These are phyloP conservation scores for Thera britannica DNA, from an alignment of 2,888 invertebrate genomes.

Conservation along the genomic window DNA sequence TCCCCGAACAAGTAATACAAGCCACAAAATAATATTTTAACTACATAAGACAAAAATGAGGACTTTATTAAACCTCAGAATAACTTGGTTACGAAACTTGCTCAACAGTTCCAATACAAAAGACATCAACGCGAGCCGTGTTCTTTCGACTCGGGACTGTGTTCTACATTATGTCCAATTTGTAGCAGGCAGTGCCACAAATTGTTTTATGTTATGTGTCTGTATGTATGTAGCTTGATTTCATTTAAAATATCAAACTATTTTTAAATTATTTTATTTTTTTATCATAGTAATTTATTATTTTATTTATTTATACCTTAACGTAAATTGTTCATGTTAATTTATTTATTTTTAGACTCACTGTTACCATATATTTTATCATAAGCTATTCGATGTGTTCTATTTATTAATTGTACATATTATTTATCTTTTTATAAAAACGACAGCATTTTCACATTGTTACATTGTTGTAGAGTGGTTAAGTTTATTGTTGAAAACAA, in stretches of 20 bases:
- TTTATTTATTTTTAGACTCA: no score
- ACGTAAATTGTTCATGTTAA: no score
- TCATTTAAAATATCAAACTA: neutral
- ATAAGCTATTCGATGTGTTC: no score
- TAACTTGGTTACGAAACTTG: conserved; percentile 5
- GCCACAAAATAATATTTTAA: no score
- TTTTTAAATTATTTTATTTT: neutral
- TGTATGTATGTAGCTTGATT: neutral
- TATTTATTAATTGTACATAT: no score
- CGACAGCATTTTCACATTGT: neutral
- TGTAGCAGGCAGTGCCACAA: conserved; percentile 21
- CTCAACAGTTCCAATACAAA: conserved; percentile 24
- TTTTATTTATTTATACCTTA: no score
- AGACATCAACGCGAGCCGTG: conserved; percentile 36
- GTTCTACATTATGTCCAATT: conserved; percentile 31
- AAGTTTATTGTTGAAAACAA: no score
- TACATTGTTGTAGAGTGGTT: no score
- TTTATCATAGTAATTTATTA: no score
- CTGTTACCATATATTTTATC: no score
- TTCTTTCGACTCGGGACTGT: conserved; percentile 22
- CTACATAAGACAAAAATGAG: neutral
- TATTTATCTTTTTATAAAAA: no score
- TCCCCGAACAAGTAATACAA: no score
- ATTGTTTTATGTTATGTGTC: conserved; percentile 7
- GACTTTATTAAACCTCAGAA: neutral